Evolutionary conservation across 2,113 vertebrate species (phyloP).

Genomic region (Neotoma lepida): DNA sequence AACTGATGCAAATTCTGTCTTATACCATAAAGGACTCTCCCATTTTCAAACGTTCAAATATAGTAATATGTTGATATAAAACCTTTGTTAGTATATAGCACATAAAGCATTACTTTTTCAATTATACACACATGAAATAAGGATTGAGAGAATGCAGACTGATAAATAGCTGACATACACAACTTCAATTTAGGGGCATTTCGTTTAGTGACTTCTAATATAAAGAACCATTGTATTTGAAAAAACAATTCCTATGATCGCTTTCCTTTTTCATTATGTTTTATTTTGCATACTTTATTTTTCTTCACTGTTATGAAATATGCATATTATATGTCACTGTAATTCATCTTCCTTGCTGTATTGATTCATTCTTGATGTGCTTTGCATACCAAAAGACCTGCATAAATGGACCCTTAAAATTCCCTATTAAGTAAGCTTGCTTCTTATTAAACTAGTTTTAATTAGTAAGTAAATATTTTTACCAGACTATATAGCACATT

Average conservation of each 20-base stretch:
- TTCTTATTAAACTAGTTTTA: background rate
- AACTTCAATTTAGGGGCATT: background rate
- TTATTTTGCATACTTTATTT: background rate
- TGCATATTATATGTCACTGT: background rate
- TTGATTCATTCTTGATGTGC: background rate
- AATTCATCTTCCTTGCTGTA: background rate
- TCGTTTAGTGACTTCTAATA: background rate
- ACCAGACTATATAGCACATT: background rate
- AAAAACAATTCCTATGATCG: background rate
- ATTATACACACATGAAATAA: background rate
- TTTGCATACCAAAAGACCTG: background rate
- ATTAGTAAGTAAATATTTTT: background rate
- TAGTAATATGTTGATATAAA: background rate
- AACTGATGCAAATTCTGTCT: background rate
- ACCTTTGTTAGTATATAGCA: background rate
- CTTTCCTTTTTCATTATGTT: background rate
- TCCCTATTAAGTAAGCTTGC: background rate
- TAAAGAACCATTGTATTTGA: background rate
- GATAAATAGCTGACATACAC: background rate
- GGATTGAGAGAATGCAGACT: background rate
- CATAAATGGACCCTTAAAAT: background rate
- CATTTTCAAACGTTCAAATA: background rate
- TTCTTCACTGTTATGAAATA: background rate
- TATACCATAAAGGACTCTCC: background rate
- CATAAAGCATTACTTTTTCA: background rate